Evolutionary conservation across 2,888 invertebrate genomes (phyloP).

Genomic region (Neoaliturus tenellus): DNA sequence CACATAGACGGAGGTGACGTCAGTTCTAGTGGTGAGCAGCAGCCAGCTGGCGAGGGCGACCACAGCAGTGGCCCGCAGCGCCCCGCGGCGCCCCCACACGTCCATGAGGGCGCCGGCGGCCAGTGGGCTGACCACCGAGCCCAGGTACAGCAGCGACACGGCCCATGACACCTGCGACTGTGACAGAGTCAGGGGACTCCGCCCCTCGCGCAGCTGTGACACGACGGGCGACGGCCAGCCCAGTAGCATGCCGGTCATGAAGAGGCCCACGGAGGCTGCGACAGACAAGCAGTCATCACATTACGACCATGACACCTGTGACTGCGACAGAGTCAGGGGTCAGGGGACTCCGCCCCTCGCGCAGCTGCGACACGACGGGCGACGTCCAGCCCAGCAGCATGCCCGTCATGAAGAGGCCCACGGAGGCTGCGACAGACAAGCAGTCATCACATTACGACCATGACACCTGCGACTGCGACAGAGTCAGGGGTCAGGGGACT

Average conservation of each 20-base stretch:
- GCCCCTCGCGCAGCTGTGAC: constrained; percentile 52
- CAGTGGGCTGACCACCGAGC: constrained; percentile 58
- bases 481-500: constrained; percentile 1
- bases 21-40: constrained; percentile 41
- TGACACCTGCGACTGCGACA: constrained; percentile 51
- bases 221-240: constrained; percentile 63
- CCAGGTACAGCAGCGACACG: constrained; percentile 59
- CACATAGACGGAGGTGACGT: background rate
- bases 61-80: constrained; percentile 36
- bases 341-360: constrained; percentile 16
- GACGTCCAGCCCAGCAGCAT: constrained; percentile 62
- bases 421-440: constrained; percentile 28
- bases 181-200: constrained; percentile 45
- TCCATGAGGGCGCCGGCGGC: constrained; percentile 61
- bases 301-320: background rate
- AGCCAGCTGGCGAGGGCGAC: constrained; percentile 59
- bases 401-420: constrained; percentile 57
- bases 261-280: constrained; percentile 48
- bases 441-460: constrained; percentile 8
- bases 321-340: background rate
- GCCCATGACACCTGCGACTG: constrained; percentile 55
- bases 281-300: background rate
- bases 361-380: constrained; percentile 59
- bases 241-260: constrained; percentile 59
- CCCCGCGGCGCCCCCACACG: constrained; percentile 60